These are phyloP conservation scores for Hipposideros armiger DNA, from an alignment of 2,113 vertebrate species.

Conservation along the genomic window DNA sequence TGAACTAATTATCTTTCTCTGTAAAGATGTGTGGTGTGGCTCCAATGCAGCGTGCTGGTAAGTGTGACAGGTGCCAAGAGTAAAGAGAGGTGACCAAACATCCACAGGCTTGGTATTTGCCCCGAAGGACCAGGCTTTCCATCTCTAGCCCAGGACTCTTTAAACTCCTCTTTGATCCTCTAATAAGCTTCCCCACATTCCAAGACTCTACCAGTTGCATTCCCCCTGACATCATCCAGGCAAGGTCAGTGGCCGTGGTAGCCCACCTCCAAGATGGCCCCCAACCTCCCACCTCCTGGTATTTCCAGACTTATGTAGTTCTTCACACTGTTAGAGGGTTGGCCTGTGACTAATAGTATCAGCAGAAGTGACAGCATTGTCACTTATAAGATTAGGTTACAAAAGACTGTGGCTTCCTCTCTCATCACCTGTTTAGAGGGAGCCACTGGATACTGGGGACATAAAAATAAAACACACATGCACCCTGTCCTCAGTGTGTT, in stretches of 20 bases:
- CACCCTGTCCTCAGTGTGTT: not conserved
- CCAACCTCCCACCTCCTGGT: not conserved
- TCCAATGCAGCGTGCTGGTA: accelerated
- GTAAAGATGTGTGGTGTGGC: too few relatives aligned
- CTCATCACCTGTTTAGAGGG: too few relatives aligned
- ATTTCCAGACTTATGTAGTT: not conserved
- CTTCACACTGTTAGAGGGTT: not conserved
- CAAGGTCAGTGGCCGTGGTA: not conserved
- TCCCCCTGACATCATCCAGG: not conserved
- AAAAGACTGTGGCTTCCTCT: not conserved
- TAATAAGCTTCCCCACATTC: not conserved
- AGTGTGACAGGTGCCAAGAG: accelerated
- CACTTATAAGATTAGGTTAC: not conserved
- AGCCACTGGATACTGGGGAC: too few relatives aligned
- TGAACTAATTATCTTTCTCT: not conserved
- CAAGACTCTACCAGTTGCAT: not conserved
- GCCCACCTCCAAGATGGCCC: not conserved
- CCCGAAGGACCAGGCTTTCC: not conserved
- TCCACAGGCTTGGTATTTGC: not conserved
- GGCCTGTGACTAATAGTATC: not conserved
- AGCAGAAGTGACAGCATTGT: not conserved
- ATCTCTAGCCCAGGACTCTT: not conserved
- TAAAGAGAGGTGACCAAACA: not conserved
- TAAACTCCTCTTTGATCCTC: not conserved
- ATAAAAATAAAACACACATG: not conserved